Evolutionary conservation across 2,797 vertebrate genomes (phyloP).

Genomic region (Serranus cabrilla): DNA sequence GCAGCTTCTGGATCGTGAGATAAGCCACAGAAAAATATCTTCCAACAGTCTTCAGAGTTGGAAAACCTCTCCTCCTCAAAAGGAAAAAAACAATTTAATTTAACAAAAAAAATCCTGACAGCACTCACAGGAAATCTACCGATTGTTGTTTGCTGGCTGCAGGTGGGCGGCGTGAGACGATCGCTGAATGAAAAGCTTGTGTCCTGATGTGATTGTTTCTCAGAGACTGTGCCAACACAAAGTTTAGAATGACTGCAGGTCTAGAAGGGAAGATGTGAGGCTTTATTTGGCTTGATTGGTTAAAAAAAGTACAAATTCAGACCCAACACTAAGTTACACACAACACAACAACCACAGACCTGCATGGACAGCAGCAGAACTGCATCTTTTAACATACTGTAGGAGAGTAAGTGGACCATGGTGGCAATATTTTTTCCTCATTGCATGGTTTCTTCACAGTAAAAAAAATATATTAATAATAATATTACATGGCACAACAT

Average conservation of each 20-base stretch:
- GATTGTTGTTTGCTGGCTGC: constrained; percentile 8
- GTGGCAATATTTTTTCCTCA: not conserved
- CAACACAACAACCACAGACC: too few relatives aligned
- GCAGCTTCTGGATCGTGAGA: not conserved
- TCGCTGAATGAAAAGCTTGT: constrained; percentile 24
- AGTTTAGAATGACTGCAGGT: not conserved
- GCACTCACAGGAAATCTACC: not conserved
- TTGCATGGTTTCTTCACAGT: not conserved
- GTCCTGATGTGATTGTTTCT: constrained; percentile 25
- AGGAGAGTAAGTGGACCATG: not conserved
- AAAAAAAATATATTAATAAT: not conserved
- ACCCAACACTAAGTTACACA: too few relatives aligned
- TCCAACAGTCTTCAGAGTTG: not conserved
- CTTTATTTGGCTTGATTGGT: not conserved
- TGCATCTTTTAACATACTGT: too few relatives aligned
- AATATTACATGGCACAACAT: not conserved
- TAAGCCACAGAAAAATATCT: too few relatives aligned
- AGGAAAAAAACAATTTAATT: not conserved
- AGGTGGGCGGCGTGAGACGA: constrained; percentile 1
- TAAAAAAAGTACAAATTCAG: too few relatives aligned
- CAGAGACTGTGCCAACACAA: not conserved
- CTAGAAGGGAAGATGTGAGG: not conserved
- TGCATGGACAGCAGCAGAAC: too few relatives aligned
- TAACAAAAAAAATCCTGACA: not conserved
- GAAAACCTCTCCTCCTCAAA: constrained; percentile 1